Conservation (phyloP, 2,888 invertebrate species). For the Amphimallon solstitiale region DNA sequence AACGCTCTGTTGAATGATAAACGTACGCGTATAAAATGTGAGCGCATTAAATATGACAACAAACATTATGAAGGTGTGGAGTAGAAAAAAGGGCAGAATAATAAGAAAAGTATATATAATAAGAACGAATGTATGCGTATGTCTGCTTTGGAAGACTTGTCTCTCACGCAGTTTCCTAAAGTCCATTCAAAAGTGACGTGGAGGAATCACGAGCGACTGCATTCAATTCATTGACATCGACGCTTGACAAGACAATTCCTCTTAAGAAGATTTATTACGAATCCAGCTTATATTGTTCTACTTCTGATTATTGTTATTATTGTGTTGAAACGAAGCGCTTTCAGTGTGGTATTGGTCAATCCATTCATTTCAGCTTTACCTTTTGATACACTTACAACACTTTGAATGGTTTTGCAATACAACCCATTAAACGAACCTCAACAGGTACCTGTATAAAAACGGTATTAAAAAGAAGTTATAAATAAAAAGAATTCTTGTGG, state of each 20-base stretch:
- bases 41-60: conserved; percentile 39
- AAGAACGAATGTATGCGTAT: conserved; percentile 21
- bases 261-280: conserved; percentile 40
- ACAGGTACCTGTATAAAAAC: too few relatives aligned
- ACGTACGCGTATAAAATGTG: conserved; percentile 34
- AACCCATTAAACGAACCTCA: too few relatives aligned
- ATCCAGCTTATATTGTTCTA: conserved; percentile 36
- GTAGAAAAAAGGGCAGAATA: conserved; percentile 11
- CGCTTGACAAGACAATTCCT: conserved; percentile 42
- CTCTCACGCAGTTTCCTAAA: conserved; percentile 25
- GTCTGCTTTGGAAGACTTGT: conserved; percentile 14
- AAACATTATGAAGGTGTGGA: conserved; percentile 36
- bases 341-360: not conserved
- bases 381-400: too few relatives aligned
- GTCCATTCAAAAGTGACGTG: conserved; percentile 30
- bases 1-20: conserved; percentile 26
- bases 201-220: conserved; percentile 41
- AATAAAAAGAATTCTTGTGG: too few relatives aligned
- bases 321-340: not conserved
- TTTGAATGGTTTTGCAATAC: too few relatives aligned
- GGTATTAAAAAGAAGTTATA: too few relatives aligned
- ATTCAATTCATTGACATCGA: conserved; percentile 41
- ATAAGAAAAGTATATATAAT: conserved; percentile 13
- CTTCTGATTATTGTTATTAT: conserved; percentile 1
- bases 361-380: too few relatives aligned